Evolutionary conservation across 2,888 invertebrate species (phyloP).

Genomic region (Thera britannica): DNA sequence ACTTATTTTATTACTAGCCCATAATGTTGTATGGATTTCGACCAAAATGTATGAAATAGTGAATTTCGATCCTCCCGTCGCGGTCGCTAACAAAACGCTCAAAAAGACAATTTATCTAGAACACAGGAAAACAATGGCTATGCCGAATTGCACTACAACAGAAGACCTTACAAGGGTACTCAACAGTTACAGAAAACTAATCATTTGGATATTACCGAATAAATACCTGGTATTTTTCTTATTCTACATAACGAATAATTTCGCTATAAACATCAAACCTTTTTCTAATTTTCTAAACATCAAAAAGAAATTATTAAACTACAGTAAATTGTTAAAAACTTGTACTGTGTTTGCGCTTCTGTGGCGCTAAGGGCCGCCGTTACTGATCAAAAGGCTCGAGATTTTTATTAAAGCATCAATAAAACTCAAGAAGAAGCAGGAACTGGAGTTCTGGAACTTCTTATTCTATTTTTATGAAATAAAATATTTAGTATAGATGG

Average conservation of each 20-base stretch:
- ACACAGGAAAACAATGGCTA: slow-evolving; percentile 60
- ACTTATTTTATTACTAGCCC: too few relatives aligned
- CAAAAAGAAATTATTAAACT: slow-evolving; percentile 25
- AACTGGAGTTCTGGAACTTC: too few relatives aligned
- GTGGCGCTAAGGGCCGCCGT: slow-evolving; percentile 12
- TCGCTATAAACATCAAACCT: slow-evolving; percentile 30
- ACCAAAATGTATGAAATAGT: background rate
- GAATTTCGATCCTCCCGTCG: slow-evolving; percentile 20
- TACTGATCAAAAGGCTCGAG: too few relatives aligned
- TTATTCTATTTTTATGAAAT: too few relatives aligned
- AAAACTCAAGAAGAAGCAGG: too few relatives aligned
- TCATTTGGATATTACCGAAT: slow-evolving; percentile 25
- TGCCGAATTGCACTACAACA: slow-evolving; percentile 68
- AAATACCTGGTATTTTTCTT: slow-evolving; percentile 35
- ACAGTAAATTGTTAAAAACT: slow-evolving; percentile 34
- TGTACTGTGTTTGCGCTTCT: slow-evolving; percentile 21
- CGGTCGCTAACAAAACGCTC: slow-evolving; percentile 24
- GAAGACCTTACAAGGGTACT: slow-evolving; percentile 31
- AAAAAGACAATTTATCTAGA: slow-evolving; percentile 51
- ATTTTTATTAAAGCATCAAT: too few relatives aligned
- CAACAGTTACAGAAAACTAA: slow-evolving; percentile 23
- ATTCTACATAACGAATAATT: slow-evolving; percentile 30
- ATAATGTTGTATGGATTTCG: background rate
- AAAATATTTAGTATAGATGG: too few relatives aligned
- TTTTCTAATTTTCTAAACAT: slow-evolving; percentile 25